Evolutionary conservation across 2,797 vertebrate genomes (phyloP).

Genomic region (Scolopax bukidnonensis): DNA sequence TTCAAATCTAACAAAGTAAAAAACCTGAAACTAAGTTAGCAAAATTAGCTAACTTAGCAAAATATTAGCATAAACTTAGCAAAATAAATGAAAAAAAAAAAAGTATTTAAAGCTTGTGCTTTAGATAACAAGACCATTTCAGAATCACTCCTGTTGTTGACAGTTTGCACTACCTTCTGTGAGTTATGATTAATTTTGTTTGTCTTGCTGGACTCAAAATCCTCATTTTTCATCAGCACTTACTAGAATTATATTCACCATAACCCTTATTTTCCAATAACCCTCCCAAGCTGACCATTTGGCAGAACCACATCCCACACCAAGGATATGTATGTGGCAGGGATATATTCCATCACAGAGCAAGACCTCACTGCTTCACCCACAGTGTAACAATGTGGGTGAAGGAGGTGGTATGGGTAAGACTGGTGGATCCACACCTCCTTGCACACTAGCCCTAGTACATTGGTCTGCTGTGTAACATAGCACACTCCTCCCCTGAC

Average conservation of each 20-base stretch:
- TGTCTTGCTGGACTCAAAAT: not conserved
- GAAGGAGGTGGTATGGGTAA: not conserved
- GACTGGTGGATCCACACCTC: not conserved
- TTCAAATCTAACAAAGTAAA: not conserved
- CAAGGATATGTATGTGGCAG: fast-evolving
- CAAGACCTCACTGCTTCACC: not conserved
- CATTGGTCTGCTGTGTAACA: fast-evolving
- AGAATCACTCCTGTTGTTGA: not conserved
- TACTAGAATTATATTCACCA: not conserved
- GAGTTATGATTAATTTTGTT: not conserved
- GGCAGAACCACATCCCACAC: not conserved
- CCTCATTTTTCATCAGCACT: not conserved
- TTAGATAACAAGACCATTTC: not conserved
- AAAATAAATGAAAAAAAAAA: not conserved
- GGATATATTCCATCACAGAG: not conserved
- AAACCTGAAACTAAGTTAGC: not conserved
- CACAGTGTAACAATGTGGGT: not conserved
- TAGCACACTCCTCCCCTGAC: not conserved
- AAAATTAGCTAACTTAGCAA: not conserved
- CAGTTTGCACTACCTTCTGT: not conserved
- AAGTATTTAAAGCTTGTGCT: not conserved
- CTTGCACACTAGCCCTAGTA: not conserved
- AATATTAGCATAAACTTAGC: not conserved
- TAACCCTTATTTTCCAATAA: not conserved
- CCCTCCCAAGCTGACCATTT: not conserved